Percentiles rank a stretch among this genome's conserved stretches.
Evolutionary conservation across 2,797 vertebrate species (phyloP).

Genomic region (Crenichthys baileyi): DNA sequence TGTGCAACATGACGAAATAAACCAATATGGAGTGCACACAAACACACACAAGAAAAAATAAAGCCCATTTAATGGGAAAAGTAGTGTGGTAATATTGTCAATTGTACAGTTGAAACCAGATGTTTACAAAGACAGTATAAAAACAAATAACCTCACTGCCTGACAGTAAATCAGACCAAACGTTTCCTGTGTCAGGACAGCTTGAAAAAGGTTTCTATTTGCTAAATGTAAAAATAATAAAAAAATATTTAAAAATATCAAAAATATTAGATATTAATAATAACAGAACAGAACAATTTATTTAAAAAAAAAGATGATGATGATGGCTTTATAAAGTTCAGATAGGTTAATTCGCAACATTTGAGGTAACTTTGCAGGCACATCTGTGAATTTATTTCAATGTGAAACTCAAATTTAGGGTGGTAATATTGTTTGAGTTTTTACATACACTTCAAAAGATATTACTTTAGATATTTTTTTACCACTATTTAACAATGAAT

Average conservation of each 20-base stretch:
- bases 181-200: not conserved
- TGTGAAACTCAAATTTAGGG: not conserved
- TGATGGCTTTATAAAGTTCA: not conserved
- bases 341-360: not conserved
- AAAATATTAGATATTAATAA: too few relatives aligned
- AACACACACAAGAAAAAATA: conserved; percentile 22
- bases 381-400: not conserved
- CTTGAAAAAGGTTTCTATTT: not conserved
- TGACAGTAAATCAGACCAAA: not conserved
- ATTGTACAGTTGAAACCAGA: conserved; percentile 4
- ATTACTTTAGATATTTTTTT: not conserved
- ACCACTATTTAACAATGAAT: not conserved
- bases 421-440: too few relatives aligned
- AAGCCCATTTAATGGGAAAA: conserved; percentile 13
- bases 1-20: conserved; percentile 62
- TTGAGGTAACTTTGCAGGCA: not conserved
- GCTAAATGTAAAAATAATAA: not conserved
- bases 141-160: not conserved
- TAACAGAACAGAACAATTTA: too few relatives aligned
- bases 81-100: conserved; percentile 30
- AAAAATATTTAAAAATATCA: too few relatives aligned
- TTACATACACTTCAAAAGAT: not conserved
- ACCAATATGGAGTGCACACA: conserved; percentile 44
- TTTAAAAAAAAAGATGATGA: too few relatives aligned
- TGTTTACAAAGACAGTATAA: not conserved